Base-by-base conservation (phyloP, 2,888 invertebrate species). In the Chrysolina americana region DNA sequence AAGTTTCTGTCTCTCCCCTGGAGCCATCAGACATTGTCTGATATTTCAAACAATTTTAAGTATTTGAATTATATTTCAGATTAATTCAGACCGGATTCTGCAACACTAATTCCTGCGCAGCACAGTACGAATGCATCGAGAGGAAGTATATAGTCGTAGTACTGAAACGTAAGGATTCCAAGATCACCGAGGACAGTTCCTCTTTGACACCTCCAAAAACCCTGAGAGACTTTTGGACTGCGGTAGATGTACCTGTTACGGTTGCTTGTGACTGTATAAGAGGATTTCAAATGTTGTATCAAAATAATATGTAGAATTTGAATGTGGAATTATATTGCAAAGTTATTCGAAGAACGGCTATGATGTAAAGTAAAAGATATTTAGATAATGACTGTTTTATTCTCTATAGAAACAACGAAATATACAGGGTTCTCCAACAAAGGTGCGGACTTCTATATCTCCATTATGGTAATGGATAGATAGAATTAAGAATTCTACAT, bases 261-360 rank as follows among this genome's bases (percentile, higher is more conserved):
- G 87, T 88, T 3, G 87, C 86, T n/a, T 89, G 89, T 76, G 84
- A 86, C 74, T 89, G 89, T 80, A 65, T 79, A 11, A 70, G 77
- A 1, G 70, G 68, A 47, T 21, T 76, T 56, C 65, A 64, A 47
- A 36, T 66, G 41, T 19, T 65, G 19, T 71, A 65, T 63, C 17
- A 62, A 28, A 41, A 19, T 59, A 68, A 62, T 59, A 28, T 41
- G 53, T 62, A 59, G 62, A 11, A 53, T 50, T 47, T n/a, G 10
- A 6, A 48, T 50, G 44, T 17, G 47, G 50, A 2, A 53, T 36
- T 36, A 36, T 36, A 36, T 36, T 36, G 3, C 36, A 8, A 36
- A 36, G 8, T 36, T 36, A 36, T 36, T 36, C 28, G 28, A 28
- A 36, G 6, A 36, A 36, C 8, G 36, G 0, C 8, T 8, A 36